phyloP scores from a whole-genome alignment of 1,140 invertebrate species.

The Orius laevigatus region DNA sequence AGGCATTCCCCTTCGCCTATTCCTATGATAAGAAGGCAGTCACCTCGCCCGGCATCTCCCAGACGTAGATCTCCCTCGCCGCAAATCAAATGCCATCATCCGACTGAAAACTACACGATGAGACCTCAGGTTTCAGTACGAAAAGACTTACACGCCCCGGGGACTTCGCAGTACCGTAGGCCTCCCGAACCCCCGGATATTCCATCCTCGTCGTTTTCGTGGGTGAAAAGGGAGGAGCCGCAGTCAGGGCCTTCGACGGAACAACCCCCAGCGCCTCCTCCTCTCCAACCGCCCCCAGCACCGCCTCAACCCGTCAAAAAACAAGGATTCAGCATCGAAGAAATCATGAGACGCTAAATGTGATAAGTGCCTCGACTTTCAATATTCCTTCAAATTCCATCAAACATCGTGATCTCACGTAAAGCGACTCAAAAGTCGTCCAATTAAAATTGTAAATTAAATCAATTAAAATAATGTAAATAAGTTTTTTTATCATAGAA shows the following conservation, averaged over 20 bases:
- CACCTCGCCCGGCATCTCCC: conserved; percentile 11
- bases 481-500: too few species aligned
- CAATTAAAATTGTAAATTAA: too few species aligned
- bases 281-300: conserved; percentile 16
- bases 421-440: too few species aligned
- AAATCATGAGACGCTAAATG: conserved; percentile 43
- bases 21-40: conserved; percentile 12
- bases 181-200: conserved; percentile 16
- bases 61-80: conserved; percentile 17
- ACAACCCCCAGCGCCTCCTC: conserved; percentile 9
- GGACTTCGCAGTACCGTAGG: conserved; percentile 14
- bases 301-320: conserved; percentile 25
- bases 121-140: conserved; percentile 18
- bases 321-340: conserved; percentile 62
- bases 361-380: neutral
- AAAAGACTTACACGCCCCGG: conserved; percentile 18
- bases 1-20: conserved; percentile 13
- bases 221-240: conserved; percentile 4
- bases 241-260: conserved; percentile 4
- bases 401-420: too few species aligned
- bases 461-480: too few species aligned
- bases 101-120: conserved; percentile 18
- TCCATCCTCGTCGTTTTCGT: neutral
- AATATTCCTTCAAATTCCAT: neutral
- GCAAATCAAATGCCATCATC: conserved; percentile 14